Evolutionary conservation across 2,797 vertebrate genomes (phyloP).

Genomic region (Vipera ursinii): DNA sequence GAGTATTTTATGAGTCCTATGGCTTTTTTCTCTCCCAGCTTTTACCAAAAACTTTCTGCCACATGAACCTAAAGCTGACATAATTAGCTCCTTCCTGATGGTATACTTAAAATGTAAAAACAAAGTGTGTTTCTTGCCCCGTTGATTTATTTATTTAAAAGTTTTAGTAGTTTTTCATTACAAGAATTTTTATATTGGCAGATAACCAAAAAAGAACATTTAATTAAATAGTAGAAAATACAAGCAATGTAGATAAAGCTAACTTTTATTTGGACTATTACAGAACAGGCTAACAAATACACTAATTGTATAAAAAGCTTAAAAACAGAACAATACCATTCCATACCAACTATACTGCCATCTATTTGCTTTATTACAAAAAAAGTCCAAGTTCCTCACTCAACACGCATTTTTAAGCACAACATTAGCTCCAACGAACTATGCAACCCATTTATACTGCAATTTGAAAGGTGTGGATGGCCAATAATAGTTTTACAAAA

Average conservation of each 20-base stretch:
- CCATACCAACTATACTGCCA: conserved; percentile 54
- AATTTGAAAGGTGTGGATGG: conserved; percentile 49
- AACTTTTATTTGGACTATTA: conserved; percentile 81
- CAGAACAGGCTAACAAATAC: conserved; percentile 71
- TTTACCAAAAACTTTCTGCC: background rate
- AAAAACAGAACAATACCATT: conserved; percentile 73
- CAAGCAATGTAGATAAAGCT: conserved; percentile 68
- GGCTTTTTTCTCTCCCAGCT: background rate
- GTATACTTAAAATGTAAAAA: background rate
- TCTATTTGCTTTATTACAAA: conserved; percentile 57
- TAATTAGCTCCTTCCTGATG: background rate
- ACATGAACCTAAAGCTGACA: background rate
- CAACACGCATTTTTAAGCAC: conserved; percentile 58
- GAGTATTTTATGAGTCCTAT: background rate
- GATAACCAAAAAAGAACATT: background rate
- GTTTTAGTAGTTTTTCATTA: background rate
- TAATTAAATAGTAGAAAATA: conserved; percentile 4
- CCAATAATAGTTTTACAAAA: conserved; percentile 40
- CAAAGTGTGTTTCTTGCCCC: background rate
- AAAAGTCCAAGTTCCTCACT: conserved; percentile 56
- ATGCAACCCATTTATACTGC: conserved; percentile 54
- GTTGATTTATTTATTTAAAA: background rate
- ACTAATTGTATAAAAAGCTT: conserved; percentile 74
- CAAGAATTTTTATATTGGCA: background rate
- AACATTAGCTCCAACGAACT: conserved; percentile 56